Percentiles rank a stretch among this genome's conserved stretches.
These are phyloP conservation scores for Piscicola geometra DNA, from an alignment of 2,888 invertebrate genomes.

Conservation along the genomic window DNA sequence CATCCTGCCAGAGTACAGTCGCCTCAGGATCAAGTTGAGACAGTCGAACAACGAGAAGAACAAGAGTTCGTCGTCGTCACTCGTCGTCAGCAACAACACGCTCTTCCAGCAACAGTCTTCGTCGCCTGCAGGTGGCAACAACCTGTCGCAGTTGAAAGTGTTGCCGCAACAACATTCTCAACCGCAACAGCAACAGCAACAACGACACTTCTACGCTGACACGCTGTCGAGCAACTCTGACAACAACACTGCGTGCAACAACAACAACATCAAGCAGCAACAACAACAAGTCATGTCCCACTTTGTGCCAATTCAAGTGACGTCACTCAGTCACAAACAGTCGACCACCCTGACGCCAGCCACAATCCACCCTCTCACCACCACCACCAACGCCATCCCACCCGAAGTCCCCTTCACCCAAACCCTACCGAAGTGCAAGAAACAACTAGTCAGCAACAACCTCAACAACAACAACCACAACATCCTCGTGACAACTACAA, in stretches of 20 bases:
- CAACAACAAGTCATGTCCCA: not conserved
- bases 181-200: slow-evolving; percentile 6
- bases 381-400: not conserved
- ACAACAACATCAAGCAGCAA: not conserved
- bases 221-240: too few relatives aligned
- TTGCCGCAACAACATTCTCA: slow-evolving; percentile 15
- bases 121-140: not conserved
- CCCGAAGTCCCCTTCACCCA: not conserved
- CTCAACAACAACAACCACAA: not conserved
- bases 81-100: slow-evolving; percentile 24
- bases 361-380: not conserved
- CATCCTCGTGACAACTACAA: not conserved
- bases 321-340: not conserved
- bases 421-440: slow-evolving; percentile 6
- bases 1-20: slow-evolving; percentile 28
- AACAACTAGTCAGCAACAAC: slow-evolving; percentile 1
- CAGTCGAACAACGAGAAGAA: not conserved
- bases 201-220: not conserved
- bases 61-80: not conserved
- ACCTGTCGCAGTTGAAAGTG: not conserved
- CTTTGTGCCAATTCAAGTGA: not conserved
- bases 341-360: not conserved
- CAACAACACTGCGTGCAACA: slow-evolving; percentile 6
- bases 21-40: slow-evolving; percentile 23
- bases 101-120: not conserved